These are phyloP conservation scores for Pipra filicauda DNA, from an alignment of 2,113 vertebrate species.

Conservation along the genomic window DNA sequence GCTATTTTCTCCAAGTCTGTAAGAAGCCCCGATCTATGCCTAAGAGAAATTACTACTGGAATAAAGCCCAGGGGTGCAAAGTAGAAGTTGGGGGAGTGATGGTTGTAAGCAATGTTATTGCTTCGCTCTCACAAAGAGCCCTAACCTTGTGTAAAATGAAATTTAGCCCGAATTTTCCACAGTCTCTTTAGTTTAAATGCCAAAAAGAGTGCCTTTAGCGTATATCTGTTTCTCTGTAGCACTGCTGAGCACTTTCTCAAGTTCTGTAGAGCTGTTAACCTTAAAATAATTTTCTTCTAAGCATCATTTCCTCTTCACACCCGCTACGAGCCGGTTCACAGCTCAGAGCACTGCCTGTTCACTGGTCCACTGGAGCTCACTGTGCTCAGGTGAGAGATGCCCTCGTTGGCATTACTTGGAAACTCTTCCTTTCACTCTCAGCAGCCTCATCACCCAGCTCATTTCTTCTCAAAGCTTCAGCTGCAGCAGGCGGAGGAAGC, in stretches of 20 bases:
- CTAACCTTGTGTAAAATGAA: background rate
- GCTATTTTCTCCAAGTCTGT: background rate
- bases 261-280: background rate
- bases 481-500: background rate
- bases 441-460: no score
- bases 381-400: background rate
- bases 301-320: background rate
- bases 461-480: background rate
- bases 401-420: background rate
- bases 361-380: background rate
- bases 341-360: background rate
- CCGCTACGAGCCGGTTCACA: background rate
- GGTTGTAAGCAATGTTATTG: background rate
- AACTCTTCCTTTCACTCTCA: background rate
- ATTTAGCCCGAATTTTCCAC: background rate
- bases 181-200: background rate
- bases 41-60: background rate
- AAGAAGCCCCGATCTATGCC: background rate
- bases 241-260: background rate
- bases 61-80: background rate
- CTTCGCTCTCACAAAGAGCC: background rate
- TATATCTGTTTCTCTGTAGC: background rate
- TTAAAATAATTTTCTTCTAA: background rate
- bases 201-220: background rate
- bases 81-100: background rate